Conservation (phyloP, 1,140 invertebrate genomes). For the Neodiprion pinetum region DNA sequence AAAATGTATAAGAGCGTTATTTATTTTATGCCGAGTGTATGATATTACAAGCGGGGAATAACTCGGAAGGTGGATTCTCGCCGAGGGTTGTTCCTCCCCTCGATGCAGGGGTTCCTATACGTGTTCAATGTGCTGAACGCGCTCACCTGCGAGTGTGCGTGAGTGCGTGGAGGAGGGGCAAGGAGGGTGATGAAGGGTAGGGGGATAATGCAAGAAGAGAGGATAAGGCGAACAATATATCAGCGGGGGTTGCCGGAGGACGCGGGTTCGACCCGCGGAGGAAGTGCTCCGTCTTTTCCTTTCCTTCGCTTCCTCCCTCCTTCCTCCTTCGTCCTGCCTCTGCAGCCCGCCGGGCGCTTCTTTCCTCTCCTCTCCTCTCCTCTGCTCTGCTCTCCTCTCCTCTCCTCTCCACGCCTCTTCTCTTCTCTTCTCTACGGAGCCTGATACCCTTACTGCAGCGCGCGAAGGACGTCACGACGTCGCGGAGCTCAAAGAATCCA, state of each 20-base stretch:
- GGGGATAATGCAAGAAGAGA: slow-evolving; percentile 31
- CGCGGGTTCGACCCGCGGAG: slow-evolving; percentile 35
- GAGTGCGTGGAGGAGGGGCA: too few species aligned
- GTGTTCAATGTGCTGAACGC: too few species aligned
- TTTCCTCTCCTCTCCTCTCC: slow-evolving; percentile 17
- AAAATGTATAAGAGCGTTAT: not conserved
- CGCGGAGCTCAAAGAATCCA: slow-evolving; percentile 50
- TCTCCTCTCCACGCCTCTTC: not conserved
- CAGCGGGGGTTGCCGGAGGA: slow-evolving; percentile 35
- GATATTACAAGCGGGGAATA: slow-evolving; percentile 2
- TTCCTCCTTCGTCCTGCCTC: slow-evolving; percentile 20
- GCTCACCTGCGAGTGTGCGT: too few species aligned
- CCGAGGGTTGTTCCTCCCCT: too few species aligned
- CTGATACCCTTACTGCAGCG: too few species aligned
- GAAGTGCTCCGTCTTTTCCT: slow-evolving; percentile 38
- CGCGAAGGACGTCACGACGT: slow-evolving; percentile 25
- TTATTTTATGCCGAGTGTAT: slow-evolving; percentile 2
- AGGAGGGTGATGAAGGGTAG: too few species aligned
- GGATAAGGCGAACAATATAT: slow-evolving; percentile 48
- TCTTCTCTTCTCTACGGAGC: not conserved
- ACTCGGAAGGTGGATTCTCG: not conserved
- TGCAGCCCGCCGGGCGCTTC: not conserved
- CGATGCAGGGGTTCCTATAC: too few species aligned
- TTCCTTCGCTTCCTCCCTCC: slow-evolving; percentile 38
- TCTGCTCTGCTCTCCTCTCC: not conserved